Percentiles rank a stretch among this genome's conserved stretches.
These are phyloP conservation scores for Drosophila grimshawi DNA, from an alignment of 1,140 invertebrate species.

Conservation along the genomic window DNA sequence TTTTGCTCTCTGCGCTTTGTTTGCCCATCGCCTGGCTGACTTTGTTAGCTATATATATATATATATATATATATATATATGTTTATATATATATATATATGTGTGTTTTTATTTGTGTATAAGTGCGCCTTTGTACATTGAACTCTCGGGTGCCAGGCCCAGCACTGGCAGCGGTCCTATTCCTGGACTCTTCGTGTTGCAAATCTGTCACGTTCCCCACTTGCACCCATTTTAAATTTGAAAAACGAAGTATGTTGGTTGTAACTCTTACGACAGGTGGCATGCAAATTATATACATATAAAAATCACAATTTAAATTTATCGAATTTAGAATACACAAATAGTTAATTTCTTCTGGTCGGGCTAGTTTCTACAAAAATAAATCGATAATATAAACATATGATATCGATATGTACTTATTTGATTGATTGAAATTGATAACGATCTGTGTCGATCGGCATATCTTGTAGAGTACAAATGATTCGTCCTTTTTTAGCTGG, in stretches of 20 bases:
- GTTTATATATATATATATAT: constrained; percentile 23
- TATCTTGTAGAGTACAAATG: not conserved
- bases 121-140: constrained; percentile 70
- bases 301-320: no score
- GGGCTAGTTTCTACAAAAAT: no score
- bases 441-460: not conserved
- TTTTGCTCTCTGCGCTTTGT: constrained; percentile 77
- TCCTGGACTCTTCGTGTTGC: constrained; percentile 38
- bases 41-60: constrained; percentile 29
- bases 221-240: not conserved
- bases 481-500: not conserved
- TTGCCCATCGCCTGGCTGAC: constrained; percentile 57
- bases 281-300: no score
- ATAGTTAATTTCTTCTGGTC: no score
- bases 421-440: no score
- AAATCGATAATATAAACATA: no score
- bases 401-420: no score
- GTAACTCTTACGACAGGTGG: no score
- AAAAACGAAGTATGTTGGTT: not conserved
- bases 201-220: constrained; percentile 34
- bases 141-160: constrained; percentile 58
- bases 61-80: constrained; percentile 12
- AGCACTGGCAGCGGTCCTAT: constrained; percentile 27
- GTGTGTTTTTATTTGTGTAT: constrained; percentile 17
- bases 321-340: no score